Conservation (phyloP, 2,888 invertebrate species). For the Drosophila affinis region DNA sequence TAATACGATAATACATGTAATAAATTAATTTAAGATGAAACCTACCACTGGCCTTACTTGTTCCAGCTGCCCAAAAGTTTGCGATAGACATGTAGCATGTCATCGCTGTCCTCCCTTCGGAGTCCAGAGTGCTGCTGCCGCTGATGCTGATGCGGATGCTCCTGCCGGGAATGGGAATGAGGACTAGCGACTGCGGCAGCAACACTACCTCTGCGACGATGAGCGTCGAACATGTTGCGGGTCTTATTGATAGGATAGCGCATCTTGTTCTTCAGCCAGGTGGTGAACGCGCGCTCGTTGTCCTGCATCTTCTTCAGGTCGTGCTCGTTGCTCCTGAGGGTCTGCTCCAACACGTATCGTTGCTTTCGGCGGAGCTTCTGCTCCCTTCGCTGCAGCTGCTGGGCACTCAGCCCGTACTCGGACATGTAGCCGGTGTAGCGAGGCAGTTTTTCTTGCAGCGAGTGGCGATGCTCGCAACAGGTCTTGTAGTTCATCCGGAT, state of each 20-base stretch:
- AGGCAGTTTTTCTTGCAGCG: conserved; percentile 83
- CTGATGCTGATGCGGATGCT: conserved; percentile 3
- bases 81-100: conserved; percentile 56
- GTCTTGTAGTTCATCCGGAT: conserved; percentile 82
- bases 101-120: conserved; percentile 52
- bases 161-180: background rate
- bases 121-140: conserved; percentile 6
- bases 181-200: conserved; percentile 47
- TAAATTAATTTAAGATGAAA: conserved; percentile 42
- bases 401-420: conserved; percentile 85
- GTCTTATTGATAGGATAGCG: conserved; percentile 83
- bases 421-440: conserved; percentile 85
- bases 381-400: conserved; percentile 84
- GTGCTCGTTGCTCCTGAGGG: conserved; percentile 83
- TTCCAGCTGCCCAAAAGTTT: conserved; percentile 68
- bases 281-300: conserved; percentile 85
- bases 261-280: conserved; percentile 85
- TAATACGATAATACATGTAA: conserved; percentile 51
- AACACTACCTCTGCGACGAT: conserved; percentile 51
- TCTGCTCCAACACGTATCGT: conserved; percentile 72
- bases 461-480: conserved; percentile 83
- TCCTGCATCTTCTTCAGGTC: conserved; percentile 84
- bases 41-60: conserved; percentile 42
- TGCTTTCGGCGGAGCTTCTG: conserved; percentile 81
- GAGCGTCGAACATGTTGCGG: conserved; percentile 83